Conservation (phyloP, 1,140 invertebrate genomes). For the Doryteuthis pealeii region DNA sequence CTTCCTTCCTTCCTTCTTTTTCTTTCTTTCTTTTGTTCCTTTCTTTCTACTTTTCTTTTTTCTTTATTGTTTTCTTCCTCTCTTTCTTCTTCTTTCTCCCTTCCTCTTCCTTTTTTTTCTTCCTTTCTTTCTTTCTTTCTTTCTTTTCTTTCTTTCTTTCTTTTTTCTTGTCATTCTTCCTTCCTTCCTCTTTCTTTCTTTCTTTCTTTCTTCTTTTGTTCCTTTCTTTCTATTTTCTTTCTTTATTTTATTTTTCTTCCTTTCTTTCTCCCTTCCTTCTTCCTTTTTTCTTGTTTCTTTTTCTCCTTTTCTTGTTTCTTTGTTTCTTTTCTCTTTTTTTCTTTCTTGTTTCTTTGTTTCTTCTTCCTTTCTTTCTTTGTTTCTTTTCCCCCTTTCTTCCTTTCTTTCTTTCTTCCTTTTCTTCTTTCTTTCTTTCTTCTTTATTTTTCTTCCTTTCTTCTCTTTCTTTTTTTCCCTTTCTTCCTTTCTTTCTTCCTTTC, state of each 20-base stretch:
- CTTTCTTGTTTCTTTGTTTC: background rate
- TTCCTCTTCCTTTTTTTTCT: background rate
- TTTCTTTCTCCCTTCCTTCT: background rate
- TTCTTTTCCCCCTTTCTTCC: background rate
- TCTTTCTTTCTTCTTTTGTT: background rate
- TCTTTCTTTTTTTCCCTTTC: background rate
- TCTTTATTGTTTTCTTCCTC: background rate
- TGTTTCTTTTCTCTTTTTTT: background rate
- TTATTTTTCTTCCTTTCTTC: background rate
- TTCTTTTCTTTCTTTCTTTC: background rate
- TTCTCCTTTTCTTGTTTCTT: background rate
- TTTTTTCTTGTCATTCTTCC: background rate
- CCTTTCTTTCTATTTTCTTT: background rate
- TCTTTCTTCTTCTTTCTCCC: background rate
- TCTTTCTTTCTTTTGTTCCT: background rate
- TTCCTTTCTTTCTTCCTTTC: background rate
- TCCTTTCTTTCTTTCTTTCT: too few species aligned
- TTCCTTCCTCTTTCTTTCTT: background rate
- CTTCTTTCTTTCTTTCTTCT: background rate
- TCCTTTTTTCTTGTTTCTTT: background rate
- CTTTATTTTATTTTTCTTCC: too few species aligned
- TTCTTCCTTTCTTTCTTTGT: background rate
- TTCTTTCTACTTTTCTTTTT: background rate
- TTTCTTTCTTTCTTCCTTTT: background rate
- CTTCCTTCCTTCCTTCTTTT: background rate